These are phyloP conservation scores for Tromatobia lineatoria DNA, from an alignment of 2,888 invertebrate genomes.

Conservation along the genomic window DNA sequence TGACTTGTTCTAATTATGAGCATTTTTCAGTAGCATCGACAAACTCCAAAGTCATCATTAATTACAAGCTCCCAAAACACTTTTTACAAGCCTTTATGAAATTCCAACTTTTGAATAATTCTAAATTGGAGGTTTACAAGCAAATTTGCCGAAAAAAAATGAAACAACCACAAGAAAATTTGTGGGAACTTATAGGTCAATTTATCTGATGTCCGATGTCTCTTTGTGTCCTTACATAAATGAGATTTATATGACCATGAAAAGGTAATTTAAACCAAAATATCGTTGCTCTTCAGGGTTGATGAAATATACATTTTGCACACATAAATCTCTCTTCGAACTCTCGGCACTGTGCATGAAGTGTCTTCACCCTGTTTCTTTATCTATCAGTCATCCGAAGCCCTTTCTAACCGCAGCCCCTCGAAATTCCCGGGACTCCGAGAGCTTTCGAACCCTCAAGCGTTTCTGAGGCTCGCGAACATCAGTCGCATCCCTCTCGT, in stretches of 20 bases:
- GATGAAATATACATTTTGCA: background rate
- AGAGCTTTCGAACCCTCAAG: constrained; percentile 62
- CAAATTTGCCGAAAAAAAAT: too few relatives aligned
- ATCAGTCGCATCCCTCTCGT: constrained; percentile 46
- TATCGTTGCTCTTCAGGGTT: background rate
- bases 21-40: too few relatives aligned
- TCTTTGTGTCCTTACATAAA: background rate
- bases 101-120: too few relatives aligned
- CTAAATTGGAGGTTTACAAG: too few relatives aligned
- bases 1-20: too few relatives aligned
- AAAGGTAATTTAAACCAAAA: background rate
- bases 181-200: background rate
- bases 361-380: constrained; percentile 46
- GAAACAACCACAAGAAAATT: background rate
- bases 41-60: too few relatives aligned
- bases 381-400: constrained; percentile 27
- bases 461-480: constrained; percentile 24
- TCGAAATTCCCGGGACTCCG: constrained; percentile 53
- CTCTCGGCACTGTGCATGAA: background rate
- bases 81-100: too few relatives aligned
- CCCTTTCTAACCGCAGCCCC: constrained; percentile 44
- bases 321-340: background rate
- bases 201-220: background rate
- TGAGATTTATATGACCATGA: background rate
- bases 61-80: too few relatives aligned